Conservation (phyloP, 2,797 vertebrate species). For the Pelochelys cantorii region DNA sequence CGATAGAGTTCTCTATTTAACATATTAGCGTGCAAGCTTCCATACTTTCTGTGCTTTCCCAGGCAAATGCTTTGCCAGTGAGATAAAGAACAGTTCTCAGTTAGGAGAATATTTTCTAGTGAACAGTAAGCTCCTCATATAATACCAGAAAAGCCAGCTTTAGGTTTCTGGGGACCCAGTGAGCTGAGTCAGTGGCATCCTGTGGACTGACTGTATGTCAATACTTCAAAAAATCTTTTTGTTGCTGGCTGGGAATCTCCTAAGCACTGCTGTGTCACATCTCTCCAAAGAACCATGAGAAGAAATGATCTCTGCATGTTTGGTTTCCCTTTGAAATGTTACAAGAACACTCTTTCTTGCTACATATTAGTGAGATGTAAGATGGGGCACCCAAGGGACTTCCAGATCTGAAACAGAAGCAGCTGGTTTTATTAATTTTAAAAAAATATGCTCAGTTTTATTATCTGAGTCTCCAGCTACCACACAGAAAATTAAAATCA, state of each 20-base stretch:
- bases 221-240: conserved; percentile 19
- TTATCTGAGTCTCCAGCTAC: conserved; percentile 30
- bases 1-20: conserved; percentile 10
- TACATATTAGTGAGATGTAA: conserved; percentile 39
- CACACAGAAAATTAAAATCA: conserved; percentile 39
- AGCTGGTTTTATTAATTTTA: neutral
- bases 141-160: conserved; percentile 24
- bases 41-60: conserved; percentile 1
- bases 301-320: conserved; percentile 25
- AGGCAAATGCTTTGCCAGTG: conserved; percentile 29
- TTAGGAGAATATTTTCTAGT: conserved; percentile 34
- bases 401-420: conserved; percentile 54
- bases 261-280: neutral
- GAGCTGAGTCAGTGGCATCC: conserved; percentile 38
- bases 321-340: conserved; percentile 63
- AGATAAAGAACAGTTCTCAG: conserved; percentile 27
- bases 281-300: conserved; percentile 47
- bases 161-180: conserved; percentile 44
- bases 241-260: conserved; percentile 40
- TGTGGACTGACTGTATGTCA: neutral
- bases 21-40: conserved; percentile 12
- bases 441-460: conserved; percentile 51
- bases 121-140: conserved; percentile 3
- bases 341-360: conserved; percentile 37
- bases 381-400: neutral